phyloP scores from a whole-genome alignment of 2,888 invertebrate species.

The Ommatoiulus sabulosus region DNA sequence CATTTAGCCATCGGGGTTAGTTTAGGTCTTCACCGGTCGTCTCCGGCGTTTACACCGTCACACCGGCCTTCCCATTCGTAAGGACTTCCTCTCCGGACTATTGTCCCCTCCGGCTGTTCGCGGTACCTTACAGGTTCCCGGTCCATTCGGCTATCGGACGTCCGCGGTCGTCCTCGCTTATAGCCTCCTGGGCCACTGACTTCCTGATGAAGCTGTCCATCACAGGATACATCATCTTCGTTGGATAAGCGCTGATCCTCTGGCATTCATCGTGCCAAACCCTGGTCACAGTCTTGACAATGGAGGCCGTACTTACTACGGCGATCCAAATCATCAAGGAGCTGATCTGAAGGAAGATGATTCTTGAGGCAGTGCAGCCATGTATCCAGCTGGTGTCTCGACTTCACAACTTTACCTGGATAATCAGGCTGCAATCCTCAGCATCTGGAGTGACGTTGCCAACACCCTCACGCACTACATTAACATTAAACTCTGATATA shows the following conservation, averaged over 20 bases:
- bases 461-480: not conserved
- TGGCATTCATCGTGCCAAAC: conserved; percentile 62
- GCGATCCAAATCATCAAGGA: conserved; percentile 60
- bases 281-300: conserved; percentile 61
- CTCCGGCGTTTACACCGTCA: no score
- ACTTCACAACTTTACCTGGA: not conserved
- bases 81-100: no score
- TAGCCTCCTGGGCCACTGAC: not conserved
- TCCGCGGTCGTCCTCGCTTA: no score
- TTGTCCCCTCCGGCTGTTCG: no score
- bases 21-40: no score
- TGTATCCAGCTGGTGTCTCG: not conserved
- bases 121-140: no score
- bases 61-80: no score
- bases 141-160: no score
- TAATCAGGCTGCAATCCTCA: not conserved
- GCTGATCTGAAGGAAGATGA: conserved; percentile 58
- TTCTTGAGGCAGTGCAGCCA: not conserved
- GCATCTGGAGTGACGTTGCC: not conserved
- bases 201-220: not conserved
- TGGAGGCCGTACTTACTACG: conserved; percentile 62
- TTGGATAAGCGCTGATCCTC: conserved; percentile 53
- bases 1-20: no score
- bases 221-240: not conserved
- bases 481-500: not conserved